phyloP scores from a whole-genome alignment of 2,797 vertebrate genomes.

The Phrynocephalus vlangalii region DNA sequence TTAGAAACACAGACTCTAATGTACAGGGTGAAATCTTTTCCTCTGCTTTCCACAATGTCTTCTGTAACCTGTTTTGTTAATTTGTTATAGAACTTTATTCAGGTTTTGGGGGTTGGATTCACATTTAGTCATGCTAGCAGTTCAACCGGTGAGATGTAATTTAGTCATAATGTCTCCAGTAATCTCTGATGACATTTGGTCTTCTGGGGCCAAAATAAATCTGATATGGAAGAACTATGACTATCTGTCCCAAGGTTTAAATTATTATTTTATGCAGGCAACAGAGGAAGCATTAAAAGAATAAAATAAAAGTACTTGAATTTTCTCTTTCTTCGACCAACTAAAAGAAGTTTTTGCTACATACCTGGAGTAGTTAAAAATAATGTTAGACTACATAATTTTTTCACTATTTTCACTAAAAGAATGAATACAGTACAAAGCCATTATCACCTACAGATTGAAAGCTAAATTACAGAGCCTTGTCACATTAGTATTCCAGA shows the following conservation, averaged over 20 bases:
- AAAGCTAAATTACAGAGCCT: background rate
- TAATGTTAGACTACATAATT: background rate
- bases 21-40: constrained; percentile 21
- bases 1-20: background rate
- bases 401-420: background rate
- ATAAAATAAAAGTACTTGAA: background rate
- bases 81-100: background rate
- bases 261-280: background rate
- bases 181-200: background rate
- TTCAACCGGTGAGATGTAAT: background rate
- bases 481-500: too few relatives aligned
- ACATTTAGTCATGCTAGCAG: background rate
- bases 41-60: constrained; percentile 19
- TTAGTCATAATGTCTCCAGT: background rate
- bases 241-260: background rate
- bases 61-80: background rate
- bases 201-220: background rate
- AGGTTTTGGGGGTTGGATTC: background rate
- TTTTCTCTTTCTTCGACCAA: background rate
- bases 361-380: background rate
- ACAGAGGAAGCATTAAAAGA: background rate
- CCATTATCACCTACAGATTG: background rate
- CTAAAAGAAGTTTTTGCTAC: background rate
- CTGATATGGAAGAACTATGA: background rate
- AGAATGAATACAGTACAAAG: background rate